A percentile compares a stretch with the other conserved stretches of the same genome.
Conservation (phyloP, 2,888 invertebrate species). For the Myathropa florea region DNA sequence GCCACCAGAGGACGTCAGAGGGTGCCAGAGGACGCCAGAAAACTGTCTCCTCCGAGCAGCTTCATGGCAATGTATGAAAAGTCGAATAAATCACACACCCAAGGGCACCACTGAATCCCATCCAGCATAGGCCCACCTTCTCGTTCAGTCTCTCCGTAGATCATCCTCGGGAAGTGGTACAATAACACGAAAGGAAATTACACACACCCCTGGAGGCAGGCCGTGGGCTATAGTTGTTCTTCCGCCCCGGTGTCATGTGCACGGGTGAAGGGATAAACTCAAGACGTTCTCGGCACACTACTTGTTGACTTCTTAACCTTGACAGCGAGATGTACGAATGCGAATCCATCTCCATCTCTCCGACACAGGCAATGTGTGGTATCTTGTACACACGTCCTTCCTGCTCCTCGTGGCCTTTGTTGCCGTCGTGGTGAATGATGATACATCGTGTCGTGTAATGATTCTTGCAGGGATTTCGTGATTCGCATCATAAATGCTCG, state of each 20-base stretch:
- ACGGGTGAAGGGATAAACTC: slow-evolving; percentile 28
- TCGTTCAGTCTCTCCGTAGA: background rate
- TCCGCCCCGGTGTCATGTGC: background rate
- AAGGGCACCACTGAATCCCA: background rate
- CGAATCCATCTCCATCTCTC: background rate
- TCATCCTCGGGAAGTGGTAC: background rate
- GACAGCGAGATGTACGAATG: background rate
- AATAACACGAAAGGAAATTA: background rate
- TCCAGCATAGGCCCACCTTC: background rate
- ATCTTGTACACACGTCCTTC: background rate
- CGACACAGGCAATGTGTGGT: background rate
- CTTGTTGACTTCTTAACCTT: slow-evolving; percentile 23
- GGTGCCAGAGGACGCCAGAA: too few species aligned
- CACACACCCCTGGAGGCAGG: background rate
- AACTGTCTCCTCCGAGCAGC: too few species aligned
- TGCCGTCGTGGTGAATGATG: slow-evolving; percentile 36
- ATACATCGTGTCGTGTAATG: slow-evolving; percentile 41
- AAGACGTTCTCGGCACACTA: slow-evolving; percentile 7
- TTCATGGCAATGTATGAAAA: too few species aligned
- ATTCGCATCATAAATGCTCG: slow-evolving; percentile 39
- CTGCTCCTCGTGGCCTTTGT: background rate
- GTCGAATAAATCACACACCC: background rate
- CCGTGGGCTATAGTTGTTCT: background rate
- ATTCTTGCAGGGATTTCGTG: slow-evolving; percentile 43
- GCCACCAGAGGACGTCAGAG: too few species aligned